phyloP scores from a whole-genome alignment of 2,797 vertebrate species.

The Halcyon smyrnensis region DNA sequence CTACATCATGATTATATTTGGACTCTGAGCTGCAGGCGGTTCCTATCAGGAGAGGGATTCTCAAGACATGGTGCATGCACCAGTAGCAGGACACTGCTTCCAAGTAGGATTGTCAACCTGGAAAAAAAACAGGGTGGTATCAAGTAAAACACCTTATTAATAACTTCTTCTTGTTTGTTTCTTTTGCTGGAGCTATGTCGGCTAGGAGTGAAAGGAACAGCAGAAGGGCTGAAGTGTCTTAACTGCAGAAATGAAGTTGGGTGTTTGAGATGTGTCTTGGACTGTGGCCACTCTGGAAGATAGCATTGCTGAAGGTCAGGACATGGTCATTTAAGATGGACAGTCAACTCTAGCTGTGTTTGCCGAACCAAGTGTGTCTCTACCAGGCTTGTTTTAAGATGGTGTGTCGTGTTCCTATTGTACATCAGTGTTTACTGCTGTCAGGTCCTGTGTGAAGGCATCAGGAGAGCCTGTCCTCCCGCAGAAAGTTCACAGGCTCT shows the following conservation, averaged over 20 bases:
- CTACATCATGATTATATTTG: not conserved
- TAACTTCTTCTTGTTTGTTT: too few species aligned
- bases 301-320: not conserved
- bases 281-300: not conserved
- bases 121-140: not conserved
- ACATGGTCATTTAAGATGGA: not conserved
- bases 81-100: not conserved
- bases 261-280: not conserved
- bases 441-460: not conserved
- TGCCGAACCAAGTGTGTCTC: not conserved
- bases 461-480: not conserved
- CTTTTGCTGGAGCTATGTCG: not conserved
- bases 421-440: not conserved
- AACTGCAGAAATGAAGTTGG: not conserved
- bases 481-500: not conserved
- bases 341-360: not conserved
- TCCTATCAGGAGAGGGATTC: not conserved
- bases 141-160: not conserved
- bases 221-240: not conserved
- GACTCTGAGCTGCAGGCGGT: not conserved
- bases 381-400: not conserved
- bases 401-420: not conserved
- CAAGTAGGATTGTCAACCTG: not conserved
- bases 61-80: not conserved
- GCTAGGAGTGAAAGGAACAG: not conserved